Evolutionary conservation across 53 echinoderm and acorn worm genomes (phyloP), one percentile per base, ranked within the genome.

Genomic region (Echinarachnius parma): DNA sequence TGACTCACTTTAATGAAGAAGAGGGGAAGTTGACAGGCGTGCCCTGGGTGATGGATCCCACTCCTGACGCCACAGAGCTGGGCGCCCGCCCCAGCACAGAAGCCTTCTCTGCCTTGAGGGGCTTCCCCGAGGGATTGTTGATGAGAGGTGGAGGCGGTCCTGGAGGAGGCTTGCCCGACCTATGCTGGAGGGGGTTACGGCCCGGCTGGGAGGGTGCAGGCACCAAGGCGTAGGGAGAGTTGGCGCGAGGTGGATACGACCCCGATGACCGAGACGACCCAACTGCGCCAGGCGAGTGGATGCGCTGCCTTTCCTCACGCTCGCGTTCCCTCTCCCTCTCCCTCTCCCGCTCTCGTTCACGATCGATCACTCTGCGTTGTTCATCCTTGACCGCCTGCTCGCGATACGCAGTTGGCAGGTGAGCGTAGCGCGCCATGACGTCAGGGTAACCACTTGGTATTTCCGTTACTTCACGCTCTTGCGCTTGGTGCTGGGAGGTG

Each of bases 221-320:
- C 14, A 96, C 74, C 20, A 95, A 87, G 34, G 87, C 84, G 48
- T 85, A 95, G 0, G 95, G 94, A 7, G 95, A 95, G 30, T 81
- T 78, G 46, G 84, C 54, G 16, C 83, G 66, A 21, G 83, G 83
- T 2, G 83, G 52, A 26, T 48, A 60, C 8, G 75, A 46, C 30
- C 47, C 46, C 7, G 60, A 46, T 0, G 47, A 21, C 15, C 42
- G 42, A 2, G 19, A n/a, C 5, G 35, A 15, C 11, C 23, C 11
- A n/a, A n/a, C n/a, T 19, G 34, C 18, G 9, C 60, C 45, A 1
- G 75, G 44, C 29, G 46, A 75, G 25, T 75, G 70, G 46, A 66
- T 60, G 66, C 66, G 63, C 35, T 82, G 82, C 21, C 82, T 52
- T 21, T 65, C 61, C 19, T 76, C 53, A 50, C 65, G 56, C 13